Evolutionary conservation across 1,140 invertebrate genomes (phyloP), one percentile per base, ranked within the genome.

Genomic region (Mizuhopecten yessoensis): DNA sequence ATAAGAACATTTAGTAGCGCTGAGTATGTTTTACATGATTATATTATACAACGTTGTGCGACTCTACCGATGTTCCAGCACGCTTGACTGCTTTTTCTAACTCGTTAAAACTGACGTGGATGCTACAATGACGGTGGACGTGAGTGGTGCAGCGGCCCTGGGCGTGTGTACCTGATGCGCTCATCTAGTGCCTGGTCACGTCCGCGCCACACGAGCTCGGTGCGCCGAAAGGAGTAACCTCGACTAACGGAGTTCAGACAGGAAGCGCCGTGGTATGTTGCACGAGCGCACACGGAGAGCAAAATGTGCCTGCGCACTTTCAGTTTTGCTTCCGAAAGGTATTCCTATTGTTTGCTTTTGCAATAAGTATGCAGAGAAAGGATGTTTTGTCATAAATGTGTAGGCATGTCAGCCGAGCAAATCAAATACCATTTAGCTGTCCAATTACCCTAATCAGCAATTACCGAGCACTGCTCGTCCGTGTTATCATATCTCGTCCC

Each of bases 401-500:
- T 75, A 75, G 57, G 57, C 57, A 75, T n/a, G 57, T 75, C 57
- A 75, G 57, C 29, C 57, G 57, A 75, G 57, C 23, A 75, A 75
- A 75, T 75, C 57, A 75, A 75, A 75, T 29, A 75, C 57, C 57
- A 75, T 75, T 75, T 75, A 75, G 57, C 57, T 75, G 57, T 75
- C 57, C 11, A 75, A 75, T 75, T 75, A 75, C 29, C 57, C 23
- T 75, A 75, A 75, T 75, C 57, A 75, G 57, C n/a, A 9, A 75
- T 75, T 75, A 75, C 9, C 57, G 57, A 0, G 57, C 23, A 29
- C n/a, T 75, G 23, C 57, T 13, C 17, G n/a, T 75, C 57, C 23
- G 3, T 75, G 29, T 75, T 29, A 75, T 75, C 57, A 75, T 75
- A 17, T 75, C 57, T 75, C 5, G n/a, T 75, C 57, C n/a, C 57